Base-by-base conservation (phyloP, 2,113 vertebrate species). In the Pluvianellus socialis region DNA sequence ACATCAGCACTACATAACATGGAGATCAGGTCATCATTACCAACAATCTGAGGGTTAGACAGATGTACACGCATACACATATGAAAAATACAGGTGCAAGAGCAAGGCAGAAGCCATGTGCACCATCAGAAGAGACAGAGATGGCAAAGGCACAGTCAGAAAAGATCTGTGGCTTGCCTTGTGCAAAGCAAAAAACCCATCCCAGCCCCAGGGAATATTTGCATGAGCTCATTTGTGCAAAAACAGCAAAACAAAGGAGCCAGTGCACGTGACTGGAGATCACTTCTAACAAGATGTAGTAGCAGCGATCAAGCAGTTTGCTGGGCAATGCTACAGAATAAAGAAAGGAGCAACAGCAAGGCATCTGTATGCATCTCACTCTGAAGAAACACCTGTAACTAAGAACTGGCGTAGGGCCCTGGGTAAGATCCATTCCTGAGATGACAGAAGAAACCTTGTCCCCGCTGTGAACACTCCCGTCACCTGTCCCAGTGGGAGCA, bases 391-490 rank as follows among this genome's bases (percentile, higher is more conserved):
- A 45, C 38, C 13, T 4, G 6, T 62, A 92, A 59, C 79, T 5
- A 19, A 87, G 86, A 85, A 26, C 66, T 85, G 92, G 77, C 26
- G 1, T 15, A 45, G 53, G 62, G 80, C 73, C 70, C 56, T 71
- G 52, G 38, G 47, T 77, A 72, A 91, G 73, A 89, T 59, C 73
- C 44, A 8, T 65, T 82, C 74, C 74, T 91, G 80, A 93, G 40
- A 53, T 3, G 5, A 65, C 13, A 72, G 65, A 30, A 87, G 87
- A 75, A 94, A 65, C 77, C 70, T 75, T 5, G 4, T 72, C 30
- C 26, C 73, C 0, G 0, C 52, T 75, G 47, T 47, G 73, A 81
- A 49, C n/a, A 21, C 40, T 68, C 0, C 0, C 2, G 10, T 79
- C 71, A 79, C 50, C 45, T 58, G 14, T 68, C 66, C 24, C 32